Conservation (phyloP, 2,797 vertebrate species). For the Enteromius afrohamiltoni region DNA sequence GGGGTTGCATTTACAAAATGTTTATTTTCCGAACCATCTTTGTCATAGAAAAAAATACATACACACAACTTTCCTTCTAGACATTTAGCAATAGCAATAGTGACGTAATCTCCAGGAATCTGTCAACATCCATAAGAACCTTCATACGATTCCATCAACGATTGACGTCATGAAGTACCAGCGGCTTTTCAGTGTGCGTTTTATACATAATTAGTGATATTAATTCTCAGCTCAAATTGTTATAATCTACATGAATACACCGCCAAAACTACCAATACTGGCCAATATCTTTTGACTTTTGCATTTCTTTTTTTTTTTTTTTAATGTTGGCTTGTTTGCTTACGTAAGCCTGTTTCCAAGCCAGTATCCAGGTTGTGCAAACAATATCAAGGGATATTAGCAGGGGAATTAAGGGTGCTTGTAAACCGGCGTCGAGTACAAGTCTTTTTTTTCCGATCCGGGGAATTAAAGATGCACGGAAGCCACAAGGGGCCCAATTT, state of each 20-base stretch:
- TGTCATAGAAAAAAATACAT: constrained; percentile 52
- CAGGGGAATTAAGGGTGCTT: neutral
- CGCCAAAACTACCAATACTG: constrained; percentile 9
- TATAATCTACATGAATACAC: constrained; percentile 19
- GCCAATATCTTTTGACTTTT: neutral
- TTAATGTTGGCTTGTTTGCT: neutral
- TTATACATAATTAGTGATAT: constrained; percentile 4
- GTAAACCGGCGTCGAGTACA: constrained; percentile 29
- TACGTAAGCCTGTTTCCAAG: constrained; percentile 37
- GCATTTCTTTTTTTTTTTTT: neutral
- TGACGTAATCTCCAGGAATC: constrained; percentile 62
- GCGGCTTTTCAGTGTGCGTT: constrained; percentile 1
- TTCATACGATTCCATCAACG: constrained; percentile 66
- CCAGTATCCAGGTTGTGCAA: constrained; percentile 45
- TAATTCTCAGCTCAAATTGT: neutral
- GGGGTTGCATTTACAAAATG: constrained; percentile 37
- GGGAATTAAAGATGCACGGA: constrained; percentile 15
- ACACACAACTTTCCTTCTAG: constrained; percentile 30
- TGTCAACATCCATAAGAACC: constrained; percentile 52
- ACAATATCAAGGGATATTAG: constrained; percentile 36
- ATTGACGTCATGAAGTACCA: constrained; percentile 29
- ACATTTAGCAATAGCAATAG: constrained; percentile 4
- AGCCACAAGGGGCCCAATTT: constrained; percentile 42
- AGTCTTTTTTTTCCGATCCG: constrained; percentile 27
- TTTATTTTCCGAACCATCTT: constrained; percentile 59